Evolutionary conservation across 2,797 vertebrate genomes (phyloP), one percentile per base, ranked within the genome.

Genomic region (Acipenser oxyrinchus): DNA sequence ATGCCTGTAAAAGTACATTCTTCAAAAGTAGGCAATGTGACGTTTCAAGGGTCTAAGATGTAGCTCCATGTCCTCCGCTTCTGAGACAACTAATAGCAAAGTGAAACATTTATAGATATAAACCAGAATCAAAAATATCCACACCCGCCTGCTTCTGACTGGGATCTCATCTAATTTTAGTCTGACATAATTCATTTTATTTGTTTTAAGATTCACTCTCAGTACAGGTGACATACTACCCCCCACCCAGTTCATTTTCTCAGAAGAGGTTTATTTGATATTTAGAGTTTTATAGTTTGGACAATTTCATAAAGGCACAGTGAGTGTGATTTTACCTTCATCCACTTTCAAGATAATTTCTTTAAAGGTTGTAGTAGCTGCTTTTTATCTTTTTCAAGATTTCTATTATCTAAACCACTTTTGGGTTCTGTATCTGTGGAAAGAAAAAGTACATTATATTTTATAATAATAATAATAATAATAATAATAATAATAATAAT

Each of bases 1-100:
- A 81, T 69, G 48, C 85, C 80, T 55, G 84, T 78, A 70, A 93
- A 91, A 79, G 79, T 87, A 66, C 77, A 86, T 76, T 92, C 89
- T 63, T 92, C 90, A 55, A 85, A 69, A n/a, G 52, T 76, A 78
- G 77, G 81, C 80, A 76, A 89, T 81, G 52, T 82, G 81, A 77
- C 81, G 82, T 77, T 83, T 78, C 73, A 89, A 78, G 71, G 79
- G 81, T n/a, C 81, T 76, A 68, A 93, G 79, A 81, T 88, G 75
- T 60, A 86, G 78, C 75, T 90, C 78, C 6, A 90, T 88, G 73
- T 84, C 84, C 71, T 86, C 76, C 0, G 83, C 84, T 79, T 89
- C 89, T 76, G 79, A 67, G 74, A 86, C 79, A n/a, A 85, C 85
- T 91, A 66, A 18, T 71, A 72, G 68, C 49, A 69, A 70, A 48